These are phyloP conservation scores for Protosalanx chinensis DNA, from an alignment of 2,797 vertebrate species.

Conservation along the genomic window DNA sequence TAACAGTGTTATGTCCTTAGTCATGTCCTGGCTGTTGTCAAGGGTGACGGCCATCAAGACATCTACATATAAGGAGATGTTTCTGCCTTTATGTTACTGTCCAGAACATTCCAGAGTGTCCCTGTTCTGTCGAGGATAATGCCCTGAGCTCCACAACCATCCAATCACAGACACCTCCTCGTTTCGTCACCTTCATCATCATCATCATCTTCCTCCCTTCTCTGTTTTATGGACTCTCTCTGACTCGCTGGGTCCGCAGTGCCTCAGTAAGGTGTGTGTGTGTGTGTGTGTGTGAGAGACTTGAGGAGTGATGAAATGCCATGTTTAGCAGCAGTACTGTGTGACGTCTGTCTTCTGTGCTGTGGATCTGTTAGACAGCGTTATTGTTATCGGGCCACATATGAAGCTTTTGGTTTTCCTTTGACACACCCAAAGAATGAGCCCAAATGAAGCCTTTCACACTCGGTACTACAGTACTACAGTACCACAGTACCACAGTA, in stretches of 20 bases:
- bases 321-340: constrained; percentile 8
- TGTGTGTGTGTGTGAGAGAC: background rate
- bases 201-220: background rate
- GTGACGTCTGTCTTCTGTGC: constrained; percentile 7
- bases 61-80: background rate
- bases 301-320: background rate
- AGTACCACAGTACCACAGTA: background rate
- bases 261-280: too few species aligned
- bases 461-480: background rate
- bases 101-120: background rate
- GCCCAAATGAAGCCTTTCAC: constrained; percentile 23
- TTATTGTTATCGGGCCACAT: background rate
- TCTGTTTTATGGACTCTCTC: background rate
- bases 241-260: too few species aligned
- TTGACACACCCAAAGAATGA: constrained; percentile 36
- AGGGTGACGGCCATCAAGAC: background rate
- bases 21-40: background rate
- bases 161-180: background rate
- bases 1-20: constrained; percentile 2
- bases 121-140: background rate
- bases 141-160: background rate
- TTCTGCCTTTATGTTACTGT: background rate
- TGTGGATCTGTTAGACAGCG: constrained; percentile 12
- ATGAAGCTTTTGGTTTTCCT: too few species aligned
- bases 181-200: background rate